A percentile compares a stretch with the other conserved stretches of the same genome.
Conservation (phyloP, 2,113 vertebrate genomes). For the Uria lomvia region DNA sequence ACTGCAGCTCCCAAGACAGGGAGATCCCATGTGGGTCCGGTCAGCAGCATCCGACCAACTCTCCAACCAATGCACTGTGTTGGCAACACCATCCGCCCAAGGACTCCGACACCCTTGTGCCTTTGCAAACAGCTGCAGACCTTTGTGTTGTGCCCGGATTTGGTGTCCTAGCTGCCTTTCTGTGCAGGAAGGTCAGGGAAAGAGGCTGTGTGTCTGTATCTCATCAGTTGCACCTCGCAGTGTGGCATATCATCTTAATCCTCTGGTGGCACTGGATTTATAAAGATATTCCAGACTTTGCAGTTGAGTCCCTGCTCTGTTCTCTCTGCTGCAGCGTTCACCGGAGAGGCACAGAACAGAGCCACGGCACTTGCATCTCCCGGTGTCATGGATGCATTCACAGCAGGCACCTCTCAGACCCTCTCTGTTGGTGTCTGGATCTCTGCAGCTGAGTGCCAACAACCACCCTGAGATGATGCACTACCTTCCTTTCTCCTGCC, state of each 20-base stretch:
- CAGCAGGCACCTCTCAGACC: not conserved
- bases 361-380: rapidly evolving
- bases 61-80: not conserved
- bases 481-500: not conserved
- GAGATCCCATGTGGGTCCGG: not conserved
- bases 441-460: not conserved
- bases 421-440: not conserved
- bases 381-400: not conserved
- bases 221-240: not conserved
- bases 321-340: not conserved
- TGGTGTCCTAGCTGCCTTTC: not conserved
- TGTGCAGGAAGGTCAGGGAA: not conserved
- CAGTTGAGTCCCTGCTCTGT: not conserved
- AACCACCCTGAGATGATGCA: not conserved
- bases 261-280: not conserved
- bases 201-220: rapidly evolving
- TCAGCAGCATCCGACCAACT: not conserved
- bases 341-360: rapidly evolving
- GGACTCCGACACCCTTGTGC: not conserved
- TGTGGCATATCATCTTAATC: not conserved
- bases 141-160: rapidly evolving
- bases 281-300: not conserved
- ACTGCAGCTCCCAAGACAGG: not conserved
- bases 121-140: not conserved
- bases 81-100: not conserved